Evolutionary conservation across 2,113 vertebrate species (phyloP).

Genomic region (Triplophysa siluroides): DNA sequence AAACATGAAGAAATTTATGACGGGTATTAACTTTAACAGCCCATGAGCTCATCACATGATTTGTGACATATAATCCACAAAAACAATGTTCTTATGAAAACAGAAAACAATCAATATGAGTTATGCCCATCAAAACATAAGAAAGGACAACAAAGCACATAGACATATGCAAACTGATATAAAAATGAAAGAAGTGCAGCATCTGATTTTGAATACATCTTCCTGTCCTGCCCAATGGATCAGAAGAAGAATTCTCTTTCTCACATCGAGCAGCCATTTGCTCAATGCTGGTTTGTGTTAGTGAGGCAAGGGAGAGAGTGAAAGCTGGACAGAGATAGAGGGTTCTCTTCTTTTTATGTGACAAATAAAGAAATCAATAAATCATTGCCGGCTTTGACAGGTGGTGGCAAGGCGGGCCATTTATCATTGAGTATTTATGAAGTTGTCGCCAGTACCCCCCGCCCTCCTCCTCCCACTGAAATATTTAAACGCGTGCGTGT

Average conservation of each 20-base stretch:
- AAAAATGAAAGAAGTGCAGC: background rate
- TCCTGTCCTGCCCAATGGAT: constrained; percentile 30
- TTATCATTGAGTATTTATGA: constrained; percentile 79
- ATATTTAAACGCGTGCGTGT: constrained; percentile 76
- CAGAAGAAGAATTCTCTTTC: constrained; percentile 38
- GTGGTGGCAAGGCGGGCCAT: constrained; percentile 62
- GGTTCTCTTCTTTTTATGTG: constrained; percentile 68
- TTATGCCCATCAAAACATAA: constrained; percentile 4
- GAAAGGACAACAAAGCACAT: background rate
- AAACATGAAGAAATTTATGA: constrained; percentile 9
- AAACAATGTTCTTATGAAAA: constrained; percentile 17
- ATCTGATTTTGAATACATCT: constrained; percentile 29
- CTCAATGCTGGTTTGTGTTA: constrained; percentile 33
- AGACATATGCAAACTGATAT: background rate
- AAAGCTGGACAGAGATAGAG: constrained; percentile 42
- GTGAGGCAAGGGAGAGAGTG: constrained; percentile 36
- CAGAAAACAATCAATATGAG: constrained; percentile 5
- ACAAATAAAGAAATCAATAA: constrained; percentile 81
- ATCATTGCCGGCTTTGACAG: constrained; percentile 73
- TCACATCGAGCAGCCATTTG: constrained; percentile 44
- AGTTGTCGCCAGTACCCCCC: constrained; percentile 63
- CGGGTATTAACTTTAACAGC: constrained; percentile 18
- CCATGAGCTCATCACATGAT: background rate
- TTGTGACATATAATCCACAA: constrained; percentile 19
- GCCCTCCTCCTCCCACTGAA: constrained; percentile 61